Percentiles rank a stretch among this genome's conserved stretches.
These are phyloP conservation scores for Petrolisthes manimaculis DNA, from an alignment of 2,888 invertebrate genomes.

Conservation along the genomic window DNA sequence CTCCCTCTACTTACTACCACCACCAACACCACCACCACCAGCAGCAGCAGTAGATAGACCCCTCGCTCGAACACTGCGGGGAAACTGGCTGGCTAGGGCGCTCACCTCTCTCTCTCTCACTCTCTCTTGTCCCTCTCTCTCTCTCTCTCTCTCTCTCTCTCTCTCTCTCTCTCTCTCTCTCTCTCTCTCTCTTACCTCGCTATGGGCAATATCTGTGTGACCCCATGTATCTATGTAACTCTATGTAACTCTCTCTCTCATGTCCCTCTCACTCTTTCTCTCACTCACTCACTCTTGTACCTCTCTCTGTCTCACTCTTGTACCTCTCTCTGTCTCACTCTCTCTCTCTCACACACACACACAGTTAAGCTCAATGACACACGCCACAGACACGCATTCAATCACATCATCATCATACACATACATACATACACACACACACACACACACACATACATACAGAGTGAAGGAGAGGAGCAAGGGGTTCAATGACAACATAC, in stretches of 20 bases:
- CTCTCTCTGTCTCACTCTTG: background rate
- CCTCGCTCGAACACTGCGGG: too few species aligned
- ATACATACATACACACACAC: background rate
- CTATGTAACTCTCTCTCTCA: background rate
- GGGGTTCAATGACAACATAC: too few species aligned
- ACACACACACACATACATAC: too few species aligned
- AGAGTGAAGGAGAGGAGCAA: too few species aligned
- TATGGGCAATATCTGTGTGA: background rate
- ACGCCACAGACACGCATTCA: too few species aligned
- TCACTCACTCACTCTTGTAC: background rate
- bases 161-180: slow-evolving; percentile 2
- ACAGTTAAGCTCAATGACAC: background rate
- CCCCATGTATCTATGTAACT: background rate
- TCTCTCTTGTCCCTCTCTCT: too few species aligned
- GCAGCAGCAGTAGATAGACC: too few species aligned
- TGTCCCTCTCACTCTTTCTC: background rate
- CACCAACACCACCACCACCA: too few species aligned
- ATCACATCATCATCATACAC: background rate
- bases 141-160: background rate
- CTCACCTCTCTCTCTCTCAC: background rate
- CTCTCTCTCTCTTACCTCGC: background rate
- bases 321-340: background rate
- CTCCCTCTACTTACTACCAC: too few species aligned
- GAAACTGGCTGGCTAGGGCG: too few species aligned
- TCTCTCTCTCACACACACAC: background rate